Evolutionary conservation across 1,140 invertebrate species (phyloP).

Genomic region (Oreohelix idahoensis): DNA sequence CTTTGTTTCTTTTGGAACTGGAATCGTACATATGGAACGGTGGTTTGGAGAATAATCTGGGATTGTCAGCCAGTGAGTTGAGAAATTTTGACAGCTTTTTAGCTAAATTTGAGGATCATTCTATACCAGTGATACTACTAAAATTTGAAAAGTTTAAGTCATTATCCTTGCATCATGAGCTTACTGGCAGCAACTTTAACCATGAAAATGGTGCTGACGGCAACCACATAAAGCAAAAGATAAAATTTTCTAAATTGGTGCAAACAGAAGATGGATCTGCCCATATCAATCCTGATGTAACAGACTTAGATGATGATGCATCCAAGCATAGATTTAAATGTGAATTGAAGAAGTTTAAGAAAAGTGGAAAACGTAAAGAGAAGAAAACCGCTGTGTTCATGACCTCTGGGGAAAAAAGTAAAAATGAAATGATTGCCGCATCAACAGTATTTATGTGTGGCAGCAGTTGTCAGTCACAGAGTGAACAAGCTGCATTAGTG

Average conservation of each 20-base stretch:
- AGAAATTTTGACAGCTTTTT: not conserved
- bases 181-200: not conserved
- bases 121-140: not conserved
- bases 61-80: not conserved
- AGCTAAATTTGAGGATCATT: not conserved
- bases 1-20: not conserved
- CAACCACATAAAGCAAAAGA: not conserved
- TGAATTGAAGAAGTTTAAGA: not conserved
- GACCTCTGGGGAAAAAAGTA: not conserved
- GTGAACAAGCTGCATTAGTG: not conserved
- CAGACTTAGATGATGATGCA: not conserved
- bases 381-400: not conserved
- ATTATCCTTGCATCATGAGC: not conserved
- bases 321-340: not conserved
- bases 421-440: too few relatives aligned
- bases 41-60: not conserved
- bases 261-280: not conserved
- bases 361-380: not conserved
- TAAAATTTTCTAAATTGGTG: not conserved
- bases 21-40: not conserved
- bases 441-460: not conserved
- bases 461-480: not conserved
- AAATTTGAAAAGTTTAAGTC: conserved; percentile 1
- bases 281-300: not conserved
- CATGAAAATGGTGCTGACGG: not conserved